phyloP scores from a whole-genome alignment of 2,888 invertebrate species.

The Agonopterix arenella region DNA sequence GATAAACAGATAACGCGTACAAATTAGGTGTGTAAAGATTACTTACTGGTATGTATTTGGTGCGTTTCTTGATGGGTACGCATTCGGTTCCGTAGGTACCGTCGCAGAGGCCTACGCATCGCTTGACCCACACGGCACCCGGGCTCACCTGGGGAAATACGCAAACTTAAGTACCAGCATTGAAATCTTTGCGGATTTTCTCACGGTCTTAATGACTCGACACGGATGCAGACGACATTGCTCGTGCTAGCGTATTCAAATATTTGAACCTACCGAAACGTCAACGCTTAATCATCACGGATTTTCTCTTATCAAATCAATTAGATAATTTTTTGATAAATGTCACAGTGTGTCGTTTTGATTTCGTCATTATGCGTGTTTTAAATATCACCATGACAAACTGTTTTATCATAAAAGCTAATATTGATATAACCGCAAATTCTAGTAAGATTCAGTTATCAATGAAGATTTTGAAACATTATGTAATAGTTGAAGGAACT shows the following conservation, averaged over 20 bases:
- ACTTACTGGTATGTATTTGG: conserved; percentile 57
- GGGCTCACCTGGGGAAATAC: conserved; percentile 63
- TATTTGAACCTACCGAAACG: conserved; percentile 11
- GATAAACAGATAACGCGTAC: conserved; percentile 36
- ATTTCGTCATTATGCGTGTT: too few species aligned
- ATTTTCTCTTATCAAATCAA: conserved; percentile 7
- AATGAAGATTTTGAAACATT: conserved; percentile 8
- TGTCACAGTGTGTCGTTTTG: too few species aligned
- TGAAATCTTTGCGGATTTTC: conserved; percentile 37
- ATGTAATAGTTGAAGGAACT: conserved; percentile 15
- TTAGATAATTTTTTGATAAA: not conserved
- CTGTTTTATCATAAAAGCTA: too few species aligned
- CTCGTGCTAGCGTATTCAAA: conserved; percentile 15
- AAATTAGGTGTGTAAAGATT: not conserved
- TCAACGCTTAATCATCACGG: not conserved
- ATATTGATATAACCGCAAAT: not conserved
- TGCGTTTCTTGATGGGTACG: conserved; percentile 38
- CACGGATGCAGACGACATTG: conserved; percentile 29
- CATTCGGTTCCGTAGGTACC: conserved; percentile 45
- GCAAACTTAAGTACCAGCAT: conserved; percentile 11
- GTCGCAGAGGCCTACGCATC: conserved; percentile 63
- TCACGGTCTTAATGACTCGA: conserved; percentile 40
- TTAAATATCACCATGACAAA: too few species aligned
- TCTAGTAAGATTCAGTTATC: not conserved
- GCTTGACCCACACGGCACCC: conserved; percentile 62